phyloP scores from a whole-genome alignment of 2,113 vertebrate species.

The Oryzias woworae region DNA sequence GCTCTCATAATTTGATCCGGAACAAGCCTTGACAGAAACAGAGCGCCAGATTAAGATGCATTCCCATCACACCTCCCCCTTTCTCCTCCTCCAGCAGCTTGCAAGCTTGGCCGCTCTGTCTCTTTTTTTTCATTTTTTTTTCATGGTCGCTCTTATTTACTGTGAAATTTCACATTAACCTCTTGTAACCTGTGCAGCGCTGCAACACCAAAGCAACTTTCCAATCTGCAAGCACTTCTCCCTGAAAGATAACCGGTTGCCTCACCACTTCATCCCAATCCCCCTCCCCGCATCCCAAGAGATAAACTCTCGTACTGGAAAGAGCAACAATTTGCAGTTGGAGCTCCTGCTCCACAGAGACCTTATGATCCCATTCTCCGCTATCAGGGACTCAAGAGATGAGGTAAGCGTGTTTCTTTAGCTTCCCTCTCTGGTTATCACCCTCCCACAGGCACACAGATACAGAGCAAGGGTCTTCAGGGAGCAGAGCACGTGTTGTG shows the following conservation, averaged over 20 bases:
- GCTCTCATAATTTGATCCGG: conserved; percentile 75
- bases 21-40: conserved; percentile 77
- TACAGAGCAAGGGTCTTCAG: conserved; percentile 3
- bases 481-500: conserved; percentile 6
- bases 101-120: conserved; percentile 20
- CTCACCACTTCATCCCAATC: conserved; percentile 45
- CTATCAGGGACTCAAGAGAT: conserved; percentile 59
- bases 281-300: conserved; percentile 18
- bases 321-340: conserved; percentile 62
- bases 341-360: conserved; percentile 48
- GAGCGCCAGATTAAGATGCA: conserved; percentile 73
- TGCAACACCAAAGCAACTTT: conserved; percentile 54
- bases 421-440: conserved; percentile 47
- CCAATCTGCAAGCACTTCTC: conserved; percentile 44
- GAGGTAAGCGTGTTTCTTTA: conserved; percentile 51
- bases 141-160: conserved; percentile 49
- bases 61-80: conserved; percentile 59
- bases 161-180: conserved; percentile 73
- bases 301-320: conserved; percentile 60
- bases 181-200: conserved; percentile 44
- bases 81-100: conserved; percentile 27
- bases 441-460: conserved; percentile 42
- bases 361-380: conserved; percentile 60
- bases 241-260: conserved; percentile 62
- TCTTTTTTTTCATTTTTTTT: neutral